Percentiles rank a stretch among this genome's conserved stretches.
phyloP scores from a whole-genome alignment of 2,888 invertebrate genomes.

The Heliconius hortense region DNA sequence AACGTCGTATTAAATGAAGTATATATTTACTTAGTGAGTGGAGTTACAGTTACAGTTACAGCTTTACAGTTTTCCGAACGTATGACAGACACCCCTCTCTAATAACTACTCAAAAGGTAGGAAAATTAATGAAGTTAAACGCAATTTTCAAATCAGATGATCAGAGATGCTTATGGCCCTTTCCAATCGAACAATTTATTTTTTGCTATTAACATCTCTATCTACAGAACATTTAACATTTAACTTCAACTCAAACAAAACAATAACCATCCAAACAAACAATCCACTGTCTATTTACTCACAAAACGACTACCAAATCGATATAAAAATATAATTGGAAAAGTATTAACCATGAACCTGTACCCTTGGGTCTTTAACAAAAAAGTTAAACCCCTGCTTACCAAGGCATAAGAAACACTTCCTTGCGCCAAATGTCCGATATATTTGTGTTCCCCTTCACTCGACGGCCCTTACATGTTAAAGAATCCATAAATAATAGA shows the following conservation, averaged over 20 bases:
- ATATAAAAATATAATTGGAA: conserved; percentile 30
- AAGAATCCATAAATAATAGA: conserved; percentile 83
- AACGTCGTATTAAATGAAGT: no score
- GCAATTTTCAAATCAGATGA: no score
- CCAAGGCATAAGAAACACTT: conserved; percentile 73
- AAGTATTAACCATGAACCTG: conserved; percentile 42
- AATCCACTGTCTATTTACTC: not conserved
- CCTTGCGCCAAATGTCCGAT: conserved; percentile 77
- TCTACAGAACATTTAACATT: not conserved
- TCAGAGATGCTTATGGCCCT: no score
- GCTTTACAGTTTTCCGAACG: no score
- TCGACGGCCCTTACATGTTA: conserved; percentile 78
- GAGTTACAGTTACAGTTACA: no score
- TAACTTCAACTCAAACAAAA: not conserved
- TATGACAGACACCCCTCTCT: no score
- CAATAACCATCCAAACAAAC: not conserved
- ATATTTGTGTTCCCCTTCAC: conserved; percentile 57
- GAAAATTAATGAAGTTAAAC: no score
- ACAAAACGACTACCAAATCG: conserved; percentile 22
- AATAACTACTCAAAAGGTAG: no score
- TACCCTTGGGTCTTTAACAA: conserved; percentile 42
- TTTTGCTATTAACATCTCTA: not conserved
- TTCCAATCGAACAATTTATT: not conserved
- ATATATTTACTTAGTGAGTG: no score
- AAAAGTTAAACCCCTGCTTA: conserved; percentile 58